Conservation (phyloP, 1,140 invertebrate species). For the Bemisia tabaci region DNA sequence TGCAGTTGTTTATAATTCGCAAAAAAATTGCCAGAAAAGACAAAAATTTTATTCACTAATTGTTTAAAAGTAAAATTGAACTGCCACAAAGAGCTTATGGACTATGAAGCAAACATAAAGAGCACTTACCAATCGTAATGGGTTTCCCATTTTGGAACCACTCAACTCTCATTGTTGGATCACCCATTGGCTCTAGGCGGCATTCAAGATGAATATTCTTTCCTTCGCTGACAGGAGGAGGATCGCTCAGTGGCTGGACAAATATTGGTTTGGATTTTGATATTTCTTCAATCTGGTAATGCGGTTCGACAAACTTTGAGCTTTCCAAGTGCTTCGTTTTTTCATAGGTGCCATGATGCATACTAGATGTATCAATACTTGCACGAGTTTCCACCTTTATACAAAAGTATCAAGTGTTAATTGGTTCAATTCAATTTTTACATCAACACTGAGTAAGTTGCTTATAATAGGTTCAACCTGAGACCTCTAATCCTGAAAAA, state of each 20-base stretch:
- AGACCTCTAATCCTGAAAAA: no score
- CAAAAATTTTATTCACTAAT: no score
- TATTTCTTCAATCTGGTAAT: conserved; percentile 82
- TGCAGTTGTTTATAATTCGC: no score
- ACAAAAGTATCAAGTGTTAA: conserved; percentile 14
- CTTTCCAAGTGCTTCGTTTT: conserved; percentile 79
- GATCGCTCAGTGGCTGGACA: conserved; percentile 65
- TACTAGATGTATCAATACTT: conserved; percentile 73
- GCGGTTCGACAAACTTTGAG: conserved; percentile 68
- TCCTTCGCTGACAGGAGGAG: conserved; percentile 71
- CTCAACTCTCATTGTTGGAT: conserved; percentile 90
- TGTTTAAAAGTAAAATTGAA: no score
- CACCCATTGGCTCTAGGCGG: conserved; percentile 80
- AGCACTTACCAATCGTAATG: conserved; percentile 53
- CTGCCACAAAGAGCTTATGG: no score
- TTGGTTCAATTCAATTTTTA: no score
- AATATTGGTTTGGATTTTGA: conserved; percentile 87
- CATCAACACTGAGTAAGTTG: no score
- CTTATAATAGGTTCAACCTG: no score
- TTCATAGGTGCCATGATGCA: conserved; percentile 68
- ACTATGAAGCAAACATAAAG: no score
- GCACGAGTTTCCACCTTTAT: conserved; percentile 61
- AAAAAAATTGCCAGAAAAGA: no score
- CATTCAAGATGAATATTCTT: conserved; percentile 85
- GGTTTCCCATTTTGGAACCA: conserved; percentile 88